phyloP scores from a whole-genome alignment of 2,888 invertebrate genomes.

The Mycalesis mineus region DNA sequence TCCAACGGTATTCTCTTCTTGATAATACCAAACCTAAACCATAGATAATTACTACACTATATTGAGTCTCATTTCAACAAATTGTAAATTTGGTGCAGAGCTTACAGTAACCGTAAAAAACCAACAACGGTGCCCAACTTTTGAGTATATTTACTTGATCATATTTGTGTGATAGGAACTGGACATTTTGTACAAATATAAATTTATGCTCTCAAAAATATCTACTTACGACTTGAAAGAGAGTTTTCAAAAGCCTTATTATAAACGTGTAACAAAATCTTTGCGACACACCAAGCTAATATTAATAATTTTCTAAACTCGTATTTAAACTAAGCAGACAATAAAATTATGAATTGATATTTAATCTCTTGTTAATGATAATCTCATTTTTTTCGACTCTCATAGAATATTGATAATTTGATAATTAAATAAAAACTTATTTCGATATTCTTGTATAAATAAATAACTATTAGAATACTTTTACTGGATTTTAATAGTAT shows the following conservation, averaged over 20 bases:
- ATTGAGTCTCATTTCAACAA: too few species aligned
- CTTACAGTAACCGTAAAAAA: too few species aligned
- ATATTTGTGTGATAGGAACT: too few species aligned
- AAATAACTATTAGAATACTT: not conserved
- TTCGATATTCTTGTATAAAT: slow-evolving; percentile 11
- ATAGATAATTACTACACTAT: too few species aligned
- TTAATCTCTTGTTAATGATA: slow-evolving; percentile 3
- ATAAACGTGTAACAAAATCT: not conserved
- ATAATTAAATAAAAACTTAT: slow-evolving; percentile 1
- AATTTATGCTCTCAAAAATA: not conserved
- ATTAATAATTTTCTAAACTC: not conserved
- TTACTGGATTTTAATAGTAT: not conserved
- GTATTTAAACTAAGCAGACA: slow-evolving; percentile 9
- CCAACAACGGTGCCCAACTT: too few species aligned
- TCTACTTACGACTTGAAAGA: too few species aligned
- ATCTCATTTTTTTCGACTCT: slow-evolving; percentile 10
- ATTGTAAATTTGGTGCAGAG: not conserved
- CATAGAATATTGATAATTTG: not conserved
- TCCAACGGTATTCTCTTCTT: too few species aligned
- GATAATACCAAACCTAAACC: too few species aligned
- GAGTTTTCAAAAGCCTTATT: not conserved
- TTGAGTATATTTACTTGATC: too few species aligned
- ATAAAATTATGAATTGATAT: slow-evolving; percentile 11
- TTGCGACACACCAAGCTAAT: not conserved
- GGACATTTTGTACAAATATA: not conserved